Conservation (phyloP, 2,888 invertebrate genomes). For the Xylota sylvarum region DNA sequence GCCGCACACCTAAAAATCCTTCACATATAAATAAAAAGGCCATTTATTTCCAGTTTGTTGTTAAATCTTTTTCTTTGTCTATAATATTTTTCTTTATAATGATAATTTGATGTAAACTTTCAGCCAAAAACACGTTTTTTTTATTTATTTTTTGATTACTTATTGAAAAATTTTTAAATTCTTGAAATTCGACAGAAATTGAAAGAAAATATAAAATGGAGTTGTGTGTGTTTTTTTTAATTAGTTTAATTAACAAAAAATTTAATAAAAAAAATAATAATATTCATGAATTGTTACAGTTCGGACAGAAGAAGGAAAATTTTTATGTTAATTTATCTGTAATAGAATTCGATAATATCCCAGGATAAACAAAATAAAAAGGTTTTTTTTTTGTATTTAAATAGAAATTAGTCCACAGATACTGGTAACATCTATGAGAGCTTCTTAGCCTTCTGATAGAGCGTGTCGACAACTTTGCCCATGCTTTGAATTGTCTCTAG, state of each 20-base stretch:
- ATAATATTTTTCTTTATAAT: constrained; percentile 48
- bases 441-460: constrained; percentile 99
- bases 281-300: constrained; percentile 48
- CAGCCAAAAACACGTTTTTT: constrained; percentile 41
- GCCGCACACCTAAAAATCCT: not conserved
- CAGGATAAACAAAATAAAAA: constrained; percentile 65
- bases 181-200: constrained; percentile 22
- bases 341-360: constrained; percentile 63
- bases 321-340: constrained; percentile 46
- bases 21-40: constrained; percentile 48
- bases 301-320: constrained; percentile 37
- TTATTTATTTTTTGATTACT: not conserved
- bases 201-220: not conserved
- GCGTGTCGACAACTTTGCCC: constrained; percentile 99
- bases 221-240: constrained; percentile 7
- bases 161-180: constrained; percentile 21
- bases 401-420: constrained; percentile 62
- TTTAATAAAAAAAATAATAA: constrained; percentile 24
- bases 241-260: constrained; percentile 37
- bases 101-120: constrained; percentile 49
- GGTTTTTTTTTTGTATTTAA: constrained; percentile 45
- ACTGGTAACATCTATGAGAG: constrained; percentile 89
- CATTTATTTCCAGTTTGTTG: constrained; percentile 46
- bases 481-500: constrained; percentile 99
- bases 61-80: constrained; percentile 50